Percentiles rank a stretch among this genome's conserved stretches.
Conservation (phyloP, 1,140 invertebrate genomes). For the Lycorma delicatula region DNA sequence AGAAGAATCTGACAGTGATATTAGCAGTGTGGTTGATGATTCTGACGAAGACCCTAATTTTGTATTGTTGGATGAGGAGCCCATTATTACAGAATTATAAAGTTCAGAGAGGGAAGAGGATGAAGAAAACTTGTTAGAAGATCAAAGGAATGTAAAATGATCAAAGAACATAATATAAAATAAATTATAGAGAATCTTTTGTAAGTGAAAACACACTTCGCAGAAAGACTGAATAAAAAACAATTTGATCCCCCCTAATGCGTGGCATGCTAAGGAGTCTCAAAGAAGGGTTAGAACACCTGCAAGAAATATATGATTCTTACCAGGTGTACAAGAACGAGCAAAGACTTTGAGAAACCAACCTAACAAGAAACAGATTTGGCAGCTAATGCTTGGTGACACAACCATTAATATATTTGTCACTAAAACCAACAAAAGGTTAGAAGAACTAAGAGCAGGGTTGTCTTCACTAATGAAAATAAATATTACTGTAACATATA, state of each 20-base stretch:
- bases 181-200: too few species aligned
- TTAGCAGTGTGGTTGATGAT: too few species aligned
- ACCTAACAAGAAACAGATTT: slow-evolving; percentile 8
- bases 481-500: slow-evolving; percentile 8
- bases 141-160: too few species aligned
- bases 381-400: slow-evolving; percentile 8
- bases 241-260: slow-evolving; percentile 1
- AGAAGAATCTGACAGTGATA: too few species aligned
- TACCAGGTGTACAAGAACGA: background rate
- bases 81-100: too few species aligned
- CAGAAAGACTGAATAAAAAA: slow-evolving; percentile 10
- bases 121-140: too few species aligned
- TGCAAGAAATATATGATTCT: background rate
- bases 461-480: background rate
- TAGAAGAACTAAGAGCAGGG: background rate
- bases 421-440: slow-evolving; percentile 14
- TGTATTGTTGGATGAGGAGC: too few species aligned
- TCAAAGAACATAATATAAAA: too few species aligned
- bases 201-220: too few species aligned
- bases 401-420: slow-evolving; percentile 16
- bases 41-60: too few species aligned
- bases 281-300: background rate
- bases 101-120: too few species aligned
- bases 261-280: background rate
- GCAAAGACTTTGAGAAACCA: slow-evolving; percentile 5